phyloP scores from a whole-genome alignment of 2,797 vertebrate species.

The Antrozous pallidus region DNA sequence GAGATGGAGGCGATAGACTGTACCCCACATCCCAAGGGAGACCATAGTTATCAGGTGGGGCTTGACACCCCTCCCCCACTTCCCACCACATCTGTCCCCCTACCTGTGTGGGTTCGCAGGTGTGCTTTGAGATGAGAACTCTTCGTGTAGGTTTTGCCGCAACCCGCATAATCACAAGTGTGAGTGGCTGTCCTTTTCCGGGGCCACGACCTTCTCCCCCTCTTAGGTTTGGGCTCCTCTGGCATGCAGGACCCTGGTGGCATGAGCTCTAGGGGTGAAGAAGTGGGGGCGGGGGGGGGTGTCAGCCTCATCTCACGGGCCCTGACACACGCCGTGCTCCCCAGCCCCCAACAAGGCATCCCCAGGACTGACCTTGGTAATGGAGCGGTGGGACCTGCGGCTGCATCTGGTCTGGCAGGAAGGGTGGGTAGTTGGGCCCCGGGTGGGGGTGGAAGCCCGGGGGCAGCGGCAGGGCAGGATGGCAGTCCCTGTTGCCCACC shows the following conservation, averaged over 20 bases:
- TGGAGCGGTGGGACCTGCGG: constrained; percentile 84
- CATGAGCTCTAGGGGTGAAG: constrained; percentile 88
- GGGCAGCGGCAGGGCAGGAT: constrained; percentile 84
- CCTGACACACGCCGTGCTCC: constrained; percentile 29
- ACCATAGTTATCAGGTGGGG: not conserved
- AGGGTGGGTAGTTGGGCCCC: constrained; percentile 86
- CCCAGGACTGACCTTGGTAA: constrained; percentile 92
- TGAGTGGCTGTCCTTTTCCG: constrained; percentile 96
- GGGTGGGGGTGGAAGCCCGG: constrained; percentile 90
- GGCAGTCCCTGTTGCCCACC: constrained; percentile 89
- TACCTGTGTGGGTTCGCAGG: constrained; percentile 98
- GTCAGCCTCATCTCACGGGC: constrained; percentile 71
- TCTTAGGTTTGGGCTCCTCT: constrained; percentile 94
- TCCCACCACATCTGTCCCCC: not conserved
- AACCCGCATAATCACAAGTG: constrained; percentile 96
- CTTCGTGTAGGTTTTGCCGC: constrained; percentile 98
- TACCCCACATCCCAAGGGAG: not conserved
- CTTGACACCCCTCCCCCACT: not conserved
- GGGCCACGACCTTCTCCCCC: constrained; percentile 96
- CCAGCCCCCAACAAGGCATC: constrained; percentile 59
- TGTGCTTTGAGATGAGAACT: constrained; percentile 99
- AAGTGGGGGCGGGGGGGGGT: constrained; percentile 41
- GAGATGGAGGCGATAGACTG: constrained; percentile 54
- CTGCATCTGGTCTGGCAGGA: constrained; percentile 88
- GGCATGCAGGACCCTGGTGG: constrained; percentile 87